Base-by-base conservation (phyloP, 2,888 invertebrate genomes). In the Slavum lentiscoides region DNA sequence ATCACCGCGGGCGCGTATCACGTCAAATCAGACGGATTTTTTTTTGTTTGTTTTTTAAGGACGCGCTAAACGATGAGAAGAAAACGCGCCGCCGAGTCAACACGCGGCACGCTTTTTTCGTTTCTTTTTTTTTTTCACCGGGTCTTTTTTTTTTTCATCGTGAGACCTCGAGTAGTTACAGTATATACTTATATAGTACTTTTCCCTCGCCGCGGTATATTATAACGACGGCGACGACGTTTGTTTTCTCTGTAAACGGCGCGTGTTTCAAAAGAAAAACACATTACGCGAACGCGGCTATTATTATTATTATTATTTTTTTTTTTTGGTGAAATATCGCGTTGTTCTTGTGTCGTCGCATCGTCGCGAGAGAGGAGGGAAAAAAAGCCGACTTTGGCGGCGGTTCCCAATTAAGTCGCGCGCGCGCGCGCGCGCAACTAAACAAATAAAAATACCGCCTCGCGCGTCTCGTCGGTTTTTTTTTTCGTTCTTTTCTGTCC, bases 11-110 rank as follows among this genome's bases (percentile, higher is more conserved):
- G 49, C 13, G 49, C 77, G 58, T 4, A 30, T 30, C 49, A 43
- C 69, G 77, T 80, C 77, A 80, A 70, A 80, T 80, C 64, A 80
- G 77, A 70, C 69, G 70, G 55, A 62, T 67, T 59, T 66, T 67
- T 49, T 49, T 49, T 15, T 11, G 4, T 30, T 13, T 49, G 1
- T 43, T 43, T 43, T 9, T 43, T 67, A 67, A 67, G 67, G 75
- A 75, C 53, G 53, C 68, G 62, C 8, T 43, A 43, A 43, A 43
- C 43, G 37, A 74, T 11, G 5, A 55, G 37, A 13, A 69, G 55
- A 55, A 69, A 19, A 55, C 53, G 55, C 3, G 74, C 67, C 67
- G 75, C 58, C 23, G 58, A 68, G 67, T 75, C 58, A 67, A 55
- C 75, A 75, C 43, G 55, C 43, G 43, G 43, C 23, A 4, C 39